Evolutionary conservation across 2,797 vertebrate species (phyloP), one percentile per base, ranked within the genome.

Genomic region (Acanthiza pusilla): DNA sequence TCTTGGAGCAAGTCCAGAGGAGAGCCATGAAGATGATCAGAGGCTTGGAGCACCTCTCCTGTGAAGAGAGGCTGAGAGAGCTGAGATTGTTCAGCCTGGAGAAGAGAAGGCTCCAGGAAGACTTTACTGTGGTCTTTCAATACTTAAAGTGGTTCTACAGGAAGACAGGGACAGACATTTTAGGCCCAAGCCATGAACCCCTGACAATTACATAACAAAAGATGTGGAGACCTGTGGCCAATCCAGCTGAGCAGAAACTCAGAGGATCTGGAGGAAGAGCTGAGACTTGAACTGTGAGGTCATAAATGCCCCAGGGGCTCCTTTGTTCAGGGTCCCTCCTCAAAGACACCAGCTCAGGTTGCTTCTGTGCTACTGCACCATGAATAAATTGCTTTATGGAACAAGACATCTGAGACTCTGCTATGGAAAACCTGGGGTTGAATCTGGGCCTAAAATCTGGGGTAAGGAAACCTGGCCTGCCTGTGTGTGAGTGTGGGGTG

Each of bases 321-420:
- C 21, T 58, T 32, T 65, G 9, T 40, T 40, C 1, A 0, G 5
- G 2, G 9, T 65, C 29, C 17, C 29, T 58, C 45, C 60, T 78
- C 0, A 0, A 38, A 65, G 9, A 25, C 38, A 34, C n/a, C n/a
- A 58, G 10, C 40, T 77, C 0, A 0, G 4, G 32, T 36, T 82
- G 26, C 34, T 53, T 65, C 45, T 66, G 15, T 78, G 30, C 32
- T 65, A 27, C 16, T 72, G 25, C 4, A 1, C 13, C 8, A 19
- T 32, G 8, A 89, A 65, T 30, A 71, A 65, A 58, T 16, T 51
- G 12, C 29, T 71, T 71, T 47, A 47, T 22, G 26, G 34, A 72
- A 42, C 8, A 30, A 72, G 62, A 5, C 6, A 27, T 53, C 25
- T 71, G 34, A 25, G 21, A 42, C 11, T 83, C 29, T 60, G 30